Conservation (phyloP, 1,140 invertebrate species). For the Macrocentrus cingulum region DNA sequence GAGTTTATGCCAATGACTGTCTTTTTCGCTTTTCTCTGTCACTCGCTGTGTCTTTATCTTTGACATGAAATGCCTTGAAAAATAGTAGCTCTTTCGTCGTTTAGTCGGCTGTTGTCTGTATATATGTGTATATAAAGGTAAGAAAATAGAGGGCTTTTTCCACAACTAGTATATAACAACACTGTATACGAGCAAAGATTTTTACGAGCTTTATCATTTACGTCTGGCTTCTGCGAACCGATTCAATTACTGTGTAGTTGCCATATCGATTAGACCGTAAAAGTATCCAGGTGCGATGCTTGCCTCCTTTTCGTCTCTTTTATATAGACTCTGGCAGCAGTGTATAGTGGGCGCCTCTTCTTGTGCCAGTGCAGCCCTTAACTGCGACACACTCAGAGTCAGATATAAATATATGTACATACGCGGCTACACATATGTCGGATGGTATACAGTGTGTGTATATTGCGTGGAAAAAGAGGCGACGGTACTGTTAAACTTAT, state of each 20-base stretch:
- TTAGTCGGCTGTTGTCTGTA: no score
- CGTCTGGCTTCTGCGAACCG: slow-evolving; percentile 16
- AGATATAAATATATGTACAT: background rate
- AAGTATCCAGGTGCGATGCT: slow-evolving; percentile 24
- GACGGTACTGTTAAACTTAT: background rate
- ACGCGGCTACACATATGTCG: background rate
- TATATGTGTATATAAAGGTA: no score
- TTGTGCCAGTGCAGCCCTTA: background rate
- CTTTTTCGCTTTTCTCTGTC: no score
- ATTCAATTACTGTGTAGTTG: slow-evolving; percentile 21
- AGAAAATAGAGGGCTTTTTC: slow-evolving; percentile 1
- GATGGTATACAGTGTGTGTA: background rate
- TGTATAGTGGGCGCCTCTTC: background rate
- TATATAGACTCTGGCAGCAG: background rate
- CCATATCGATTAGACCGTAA: slow-evolving; percentile 23
- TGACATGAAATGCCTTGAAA: slow-evolving; percentile 9
- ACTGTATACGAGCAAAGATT: slow-evolving; percentile 4
- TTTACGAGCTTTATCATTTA: slow-evolving; percentile 20
- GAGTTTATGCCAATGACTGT: background rate
- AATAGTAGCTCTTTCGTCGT: background rate
- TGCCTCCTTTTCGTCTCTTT: background rate
- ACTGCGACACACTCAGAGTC: no score
- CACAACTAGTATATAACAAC: background rate
- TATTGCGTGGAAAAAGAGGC: background rate
- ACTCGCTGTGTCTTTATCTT: slow-evolving; percentile 12